Conservation (phyloP, 2,797 vertebrate genomes). For the Rhyacichthys aspro region DNA sequence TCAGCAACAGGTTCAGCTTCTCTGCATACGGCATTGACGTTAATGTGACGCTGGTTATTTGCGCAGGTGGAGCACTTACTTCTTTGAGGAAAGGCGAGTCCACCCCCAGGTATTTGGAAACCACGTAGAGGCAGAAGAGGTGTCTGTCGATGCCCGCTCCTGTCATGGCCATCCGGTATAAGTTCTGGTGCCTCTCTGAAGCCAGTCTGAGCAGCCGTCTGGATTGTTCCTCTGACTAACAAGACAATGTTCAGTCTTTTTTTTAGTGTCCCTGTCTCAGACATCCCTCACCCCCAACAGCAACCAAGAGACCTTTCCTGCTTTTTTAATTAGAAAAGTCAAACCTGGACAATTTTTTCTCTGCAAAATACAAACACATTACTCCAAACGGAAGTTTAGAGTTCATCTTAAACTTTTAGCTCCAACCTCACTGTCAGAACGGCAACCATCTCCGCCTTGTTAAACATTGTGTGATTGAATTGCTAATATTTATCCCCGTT, state of each 20-base stretch:
- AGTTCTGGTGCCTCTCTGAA: slow-evolving; percentile 85
- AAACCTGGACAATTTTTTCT: no score
- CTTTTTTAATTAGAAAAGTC: no score
- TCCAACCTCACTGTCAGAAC: no score
- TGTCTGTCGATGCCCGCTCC: slow-evolving; percentile 89
- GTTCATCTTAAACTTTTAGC: no score
- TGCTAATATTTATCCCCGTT: no score
- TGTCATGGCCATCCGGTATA: slow-evolving; percentile 87
- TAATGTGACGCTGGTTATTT: rapidly evolving
- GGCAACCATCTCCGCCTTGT: no score
- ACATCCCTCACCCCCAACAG: no score
- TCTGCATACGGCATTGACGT: no score
- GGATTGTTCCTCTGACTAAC: slow-evolving; percentile 67
- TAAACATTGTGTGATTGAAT: no score
- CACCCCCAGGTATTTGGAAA: slow-evolving; percentile 86
- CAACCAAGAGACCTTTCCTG: no score
- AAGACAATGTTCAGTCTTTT: not conserved
- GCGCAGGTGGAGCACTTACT: slow-evolving; percentile 57
- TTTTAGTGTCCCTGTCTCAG: no score
- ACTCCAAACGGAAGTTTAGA: no score
- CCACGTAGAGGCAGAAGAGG: slow-evolving; percentile 89
- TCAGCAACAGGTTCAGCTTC: not conserved
- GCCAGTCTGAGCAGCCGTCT: slow-evolving; percentile 77
- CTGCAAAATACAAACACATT: not conserved
- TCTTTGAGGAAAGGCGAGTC: slow-evolving; percentile 88